A percentile compares a stretch with the other conserved stretches of the same genome.
Evolutionary conservation across 2,113 vertebrate genomes (phyloP).

Genomic region (Hippocampus comes): DNA sequence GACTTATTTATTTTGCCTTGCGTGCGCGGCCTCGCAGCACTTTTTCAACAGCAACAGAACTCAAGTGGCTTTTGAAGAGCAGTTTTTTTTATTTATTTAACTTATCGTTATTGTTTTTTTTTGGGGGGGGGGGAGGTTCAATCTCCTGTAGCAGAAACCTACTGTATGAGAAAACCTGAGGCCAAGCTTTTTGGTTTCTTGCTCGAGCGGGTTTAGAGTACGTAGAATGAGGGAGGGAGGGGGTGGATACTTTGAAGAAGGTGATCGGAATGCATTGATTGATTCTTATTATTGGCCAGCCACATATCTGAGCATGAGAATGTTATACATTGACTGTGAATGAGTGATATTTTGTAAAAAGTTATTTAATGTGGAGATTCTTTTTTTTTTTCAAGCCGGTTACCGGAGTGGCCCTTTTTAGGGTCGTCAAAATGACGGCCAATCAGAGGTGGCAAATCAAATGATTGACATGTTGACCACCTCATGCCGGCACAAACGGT

Average conservation of each 20-base stretch:
- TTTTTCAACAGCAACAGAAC: slow-evolving; percentile 34
- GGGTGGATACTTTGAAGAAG: slow-evolving; percentile 29
- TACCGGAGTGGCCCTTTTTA: neutral
- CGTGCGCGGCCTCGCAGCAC: slow-evolving; percentile 33
- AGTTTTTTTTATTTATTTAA: slow-evolving; percentile 62
- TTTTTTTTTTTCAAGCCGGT: neutral
- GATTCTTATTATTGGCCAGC: slow-evolving; percentile 47
- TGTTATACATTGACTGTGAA: slow-evolving; percentile 73
- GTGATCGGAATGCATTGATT: slow-evolving; percentile 46
- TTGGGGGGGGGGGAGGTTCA: neutral
- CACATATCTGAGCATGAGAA: slow-evolving; percentile 75
- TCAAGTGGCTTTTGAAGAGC: slow-evolving; percentile 42
- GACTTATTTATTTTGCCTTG: slow-evolving; percentile 61
- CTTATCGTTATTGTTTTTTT: slow-evolving; percentile 35
- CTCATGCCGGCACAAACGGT: neutral
- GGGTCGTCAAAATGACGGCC: neutral
- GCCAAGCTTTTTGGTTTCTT: slow-evolving; percentile 30
- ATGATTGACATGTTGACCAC: neutral
- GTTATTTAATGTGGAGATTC: slow-evolving; percentile 55
- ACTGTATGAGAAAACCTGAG: slow-evolving; percentile 46
- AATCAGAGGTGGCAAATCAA: neutral
- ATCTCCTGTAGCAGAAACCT: slow-evolving; percentile 50
- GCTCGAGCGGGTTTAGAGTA: slow-evolving; percentile 27
- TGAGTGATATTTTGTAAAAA: slow-evolving; percentile 68
- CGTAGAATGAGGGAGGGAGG: slow-evolving; percentile 28